phyloP scores from a whole-genome alignment of 1,140 invertebrate genomes.

The Caenorhabditis inopinata region DNA sequence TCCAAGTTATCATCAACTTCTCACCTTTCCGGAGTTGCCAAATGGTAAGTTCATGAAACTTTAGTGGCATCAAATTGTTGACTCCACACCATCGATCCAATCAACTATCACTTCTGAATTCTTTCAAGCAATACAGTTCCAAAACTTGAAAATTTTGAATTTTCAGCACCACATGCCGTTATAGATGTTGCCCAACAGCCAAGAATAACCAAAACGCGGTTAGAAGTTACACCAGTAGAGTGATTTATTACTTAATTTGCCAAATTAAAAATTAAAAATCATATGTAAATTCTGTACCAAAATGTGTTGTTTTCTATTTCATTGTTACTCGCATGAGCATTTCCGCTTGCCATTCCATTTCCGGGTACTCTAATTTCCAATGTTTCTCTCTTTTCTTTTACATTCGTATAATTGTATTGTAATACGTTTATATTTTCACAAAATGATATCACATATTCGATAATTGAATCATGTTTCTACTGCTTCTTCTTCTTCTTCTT shows the following conservation, averaged over 20 bases:
- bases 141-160: too few species aligned
- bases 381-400: not conserved
- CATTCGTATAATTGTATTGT: too few species aligned
- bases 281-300: constrained; percentile 7
- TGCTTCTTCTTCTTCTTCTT: not conserved
- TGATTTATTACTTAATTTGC: not conserved
- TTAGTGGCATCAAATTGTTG: not conserved
- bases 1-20: constrained; percentile 31
- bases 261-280: not conserved
- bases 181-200: constrained; percentile 6
- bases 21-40: constrained; percentile 20
- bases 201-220: constrained; percentile 2
- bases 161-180: constrained; percentile 14
- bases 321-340: not conserved
- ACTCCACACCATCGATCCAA: too few species aligned
- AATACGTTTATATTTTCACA: too few species aligned
- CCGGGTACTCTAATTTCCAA: not conserved
- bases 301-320: not conserved
- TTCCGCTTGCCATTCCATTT: not conserved
- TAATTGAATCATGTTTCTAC: not conserved
- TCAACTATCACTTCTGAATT: too few species aligned
- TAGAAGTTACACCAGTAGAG: constrained; percentile 8
- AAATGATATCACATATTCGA: not conserved
- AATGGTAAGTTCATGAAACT: not conserved
- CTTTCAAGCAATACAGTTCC: too few species aligned